Percentiles rank a stretch among this genome's conserved stretches.
Evolutionary conservation across 2,888 invertebrate genomes (phyloP).

Genomic region (Neria commutata): DNA sequence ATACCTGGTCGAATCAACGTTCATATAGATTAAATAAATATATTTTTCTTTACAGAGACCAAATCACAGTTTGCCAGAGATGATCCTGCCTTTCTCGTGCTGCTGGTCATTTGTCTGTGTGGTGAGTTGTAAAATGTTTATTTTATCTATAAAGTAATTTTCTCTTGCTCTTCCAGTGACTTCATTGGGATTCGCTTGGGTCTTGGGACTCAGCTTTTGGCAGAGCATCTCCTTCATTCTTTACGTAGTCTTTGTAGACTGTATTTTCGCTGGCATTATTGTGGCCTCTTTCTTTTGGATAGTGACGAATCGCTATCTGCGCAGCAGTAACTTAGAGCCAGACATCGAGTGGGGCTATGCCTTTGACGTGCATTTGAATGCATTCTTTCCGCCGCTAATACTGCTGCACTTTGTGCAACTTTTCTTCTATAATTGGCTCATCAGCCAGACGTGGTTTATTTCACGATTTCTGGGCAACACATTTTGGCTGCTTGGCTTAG

Average conservation of each 20-base stretch:
- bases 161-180: constrained; percentile 84
- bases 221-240: constrained; percentile 83
- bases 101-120: constrained; percentile 84
- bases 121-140: constrained; percentile 61
- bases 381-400: constrained; percentile 95
- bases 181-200: constrained; percentile 86
- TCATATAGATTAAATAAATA: not conserved
- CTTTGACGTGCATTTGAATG: constrained; percentile 98
- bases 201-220: constrained; percentile 72
- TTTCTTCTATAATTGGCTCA: constrained; percentile 83
- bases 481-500: constrained; percentile 87
- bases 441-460: constrained; percentile 77
- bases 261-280: constrained; percentile 84
- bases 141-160: not conserved
- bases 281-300: constrained; percentile 91
- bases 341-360: constrained; percentile 97
- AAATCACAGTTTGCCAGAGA: constrained; percentile 99
- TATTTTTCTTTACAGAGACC: constrained; percentile 75
- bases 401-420: constrained; percentile 92
- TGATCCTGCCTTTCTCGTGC: constrained; percentile 96
- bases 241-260: constrained; percentile 94
- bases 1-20: no score
- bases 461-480: constrained; percentile 88
- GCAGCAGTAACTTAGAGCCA: constrained; percentile 53
- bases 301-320: constrained; percentile 61